Conservation (phyloP, 1,140 invertebrate genomes). For the Bombus haemorrhoidalis region DNA sequence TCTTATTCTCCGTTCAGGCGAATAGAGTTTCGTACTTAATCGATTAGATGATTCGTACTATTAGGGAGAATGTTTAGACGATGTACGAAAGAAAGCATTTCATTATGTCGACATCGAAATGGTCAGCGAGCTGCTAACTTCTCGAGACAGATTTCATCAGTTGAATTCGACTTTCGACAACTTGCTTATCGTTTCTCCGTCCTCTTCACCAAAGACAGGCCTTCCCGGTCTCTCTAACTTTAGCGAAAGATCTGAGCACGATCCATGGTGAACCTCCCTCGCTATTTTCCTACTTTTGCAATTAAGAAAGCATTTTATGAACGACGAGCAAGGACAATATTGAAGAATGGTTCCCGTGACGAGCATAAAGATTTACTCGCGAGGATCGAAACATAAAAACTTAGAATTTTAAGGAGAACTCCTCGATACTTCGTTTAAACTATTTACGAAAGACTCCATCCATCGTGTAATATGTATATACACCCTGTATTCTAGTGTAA, state of each 20-base stretch:
- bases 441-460: constrained; percentile 68
- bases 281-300: constrained; percentile 76
- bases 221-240: constrained; percentile 8
- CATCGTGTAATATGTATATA: constrained; percentile 64
- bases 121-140: constrained; percentile 8
- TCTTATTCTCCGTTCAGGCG: no score
- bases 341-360: constrained; percentile 29
- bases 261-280: constrained; percentile 51
- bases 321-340: constrained; percentile 63
- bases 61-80: background rate
- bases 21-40: constrained; percentile 28
- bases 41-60: background rate
- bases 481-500: constrained; percentile 66
- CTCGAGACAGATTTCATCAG: constrained; percentile 1
- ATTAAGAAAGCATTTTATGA: constrained; percentile 57
- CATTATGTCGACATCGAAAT: background rate
- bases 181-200: constrained; percentile 73
- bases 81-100: background rate
- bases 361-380: background rate
- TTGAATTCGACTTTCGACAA: constrained; percentile 57
- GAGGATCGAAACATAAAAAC: constrained; percentile 43
- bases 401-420: constrained; percentile 52
- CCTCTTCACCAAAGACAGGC: constrained; percentile 63
- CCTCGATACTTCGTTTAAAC: constrained; percentile 57
- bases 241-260: constrained; percentile 13